A percentile compares a stretch with the other conserved stretches of the same genome.
phyloP scores from a whole-genome alignment of 2,888 invertebrate genomes.

The Eupithecia tripunctaria region DNA sequence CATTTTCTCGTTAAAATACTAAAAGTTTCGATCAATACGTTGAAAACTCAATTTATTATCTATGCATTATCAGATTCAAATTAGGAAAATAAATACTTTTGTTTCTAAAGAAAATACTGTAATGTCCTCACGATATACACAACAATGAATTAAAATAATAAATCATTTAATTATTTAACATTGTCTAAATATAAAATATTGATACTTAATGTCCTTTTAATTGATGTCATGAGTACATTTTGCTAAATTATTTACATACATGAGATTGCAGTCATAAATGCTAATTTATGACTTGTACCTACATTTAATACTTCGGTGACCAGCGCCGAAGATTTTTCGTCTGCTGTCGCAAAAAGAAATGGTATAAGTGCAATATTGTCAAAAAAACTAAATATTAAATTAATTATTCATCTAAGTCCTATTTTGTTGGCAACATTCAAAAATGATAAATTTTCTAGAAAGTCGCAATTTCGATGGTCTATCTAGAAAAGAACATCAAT shows the following conservation, averaged over 20 bases:
- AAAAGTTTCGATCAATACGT: not conserved
- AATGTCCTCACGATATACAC: not conserved
- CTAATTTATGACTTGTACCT: constrained; percentile 40
- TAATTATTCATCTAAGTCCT: not conserved
- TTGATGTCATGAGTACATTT: constrained; percentile 44
- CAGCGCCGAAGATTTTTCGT: constrained; percentile 52
- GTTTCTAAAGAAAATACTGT: constrained; percentile 18
- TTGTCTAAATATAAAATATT: constrained; percentile 21
- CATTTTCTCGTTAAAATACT: constrained; percentile 8
- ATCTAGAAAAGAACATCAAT: not conserved
- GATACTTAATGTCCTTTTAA: constrained; percentile 19
- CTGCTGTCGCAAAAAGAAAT: not conserved
- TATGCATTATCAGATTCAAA: not conserved
- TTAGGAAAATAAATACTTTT: not conserved
- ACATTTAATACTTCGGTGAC: constrained; percentile 50
- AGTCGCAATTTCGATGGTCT: not conserved
- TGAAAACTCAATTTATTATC: not conserved
- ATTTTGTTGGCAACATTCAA: not conserved
- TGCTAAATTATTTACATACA: constrained; percentile 37
- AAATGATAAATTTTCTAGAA: not conserved
- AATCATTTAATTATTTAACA: constrained; percentile 6
- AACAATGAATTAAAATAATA: constrained; percentile 1
- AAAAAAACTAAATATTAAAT: not conserved
- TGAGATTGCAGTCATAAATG: constrained; percentile 34
- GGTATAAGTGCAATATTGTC: not conserved